Evolutionary conservation across 1,140 invertebrate species (phyloP).

Genomic region (Trichonephila clavata): DNA sequence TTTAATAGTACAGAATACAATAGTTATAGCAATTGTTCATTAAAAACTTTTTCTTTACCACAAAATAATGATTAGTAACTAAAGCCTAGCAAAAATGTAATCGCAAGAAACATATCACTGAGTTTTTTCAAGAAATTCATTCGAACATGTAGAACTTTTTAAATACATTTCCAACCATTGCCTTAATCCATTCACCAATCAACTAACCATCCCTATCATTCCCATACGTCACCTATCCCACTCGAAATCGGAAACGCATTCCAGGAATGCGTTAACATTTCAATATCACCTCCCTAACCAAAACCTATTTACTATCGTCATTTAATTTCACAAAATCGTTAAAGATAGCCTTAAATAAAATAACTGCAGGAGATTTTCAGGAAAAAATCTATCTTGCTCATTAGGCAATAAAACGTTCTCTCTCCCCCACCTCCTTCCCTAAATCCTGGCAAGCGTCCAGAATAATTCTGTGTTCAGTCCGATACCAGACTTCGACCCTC

Average conservation of each 20-base stretch:
- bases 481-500: not conserved
- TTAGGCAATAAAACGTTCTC: constrained; percentile 52
- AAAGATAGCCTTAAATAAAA: constrained; percentile 16
- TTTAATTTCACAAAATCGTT: constrained; percentile 30
- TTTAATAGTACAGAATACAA: too few species aligned
- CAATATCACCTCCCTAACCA: not conserved
- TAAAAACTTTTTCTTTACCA: too few species aligned
- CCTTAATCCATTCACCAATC: not conserved
- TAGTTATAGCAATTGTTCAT: too few species aligned
- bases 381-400: constrained; percentile 27
- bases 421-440: not conserved
- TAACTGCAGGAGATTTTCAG: not conserved
- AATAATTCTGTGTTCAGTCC: constrained; percentile 7
- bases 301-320: not conserved
- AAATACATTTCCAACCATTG: not conserved
- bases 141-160: too few species aligned
- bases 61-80: too few species aligned
- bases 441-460: constrained; percentile 51
- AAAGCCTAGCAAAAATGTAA: too few species aligned
- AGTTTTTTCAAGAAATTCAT: too few species aligned
- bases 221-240: not conserved
- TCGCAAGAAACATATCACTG: too few species aligned
- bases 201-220: not conserved
- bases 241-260: too few species aligned
- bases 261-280: too few species aligned